These are phyloP conservation scores for Xanthorhoe designata DNA, from an alignment of 2,888 invertebrate genomes.

Conservation along the genomic window DNA sequence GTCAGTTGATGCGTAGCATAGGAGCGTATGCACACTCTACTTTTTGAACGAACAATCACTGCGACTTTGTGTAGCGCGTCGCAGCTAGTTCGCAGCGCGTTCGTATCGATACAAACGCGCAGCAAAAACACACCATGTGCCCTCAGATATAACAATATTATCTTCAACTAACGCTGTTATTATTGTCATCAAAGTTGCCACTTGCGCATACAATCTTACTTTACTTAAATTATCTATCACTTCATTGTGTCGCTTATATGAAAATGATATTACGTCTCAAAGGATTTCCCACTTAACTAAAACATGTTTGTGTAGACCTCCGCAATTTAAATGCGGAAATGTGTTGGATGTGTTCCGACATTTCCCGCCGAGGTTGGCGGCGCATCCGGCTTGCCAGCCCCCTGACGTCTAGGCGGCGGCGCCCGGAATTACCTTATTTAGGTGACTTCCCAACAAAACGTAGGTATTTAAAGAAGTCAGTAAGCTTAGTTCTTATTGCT, in stretches of 20 bases:
- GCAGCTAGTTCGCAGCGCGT: no score
- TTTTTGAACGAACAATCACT: no score
- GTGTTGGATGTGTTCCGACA: conserved; percentile 58
- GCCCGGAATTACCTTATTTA: conserved; percentile 55
- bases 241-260: conserved; percentile 28
- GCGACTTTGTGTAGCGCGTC: no score
- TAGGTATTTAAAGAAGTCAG: conserved; percentile 37
- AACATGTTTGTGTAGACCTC: conserved; percentile 53
- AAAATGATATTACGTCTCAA: conserved; percentile 37
- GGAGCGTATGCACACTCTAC: no score
- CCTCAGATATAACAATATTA: no score
- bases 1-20: no score
- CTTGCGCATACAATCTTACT: no score
- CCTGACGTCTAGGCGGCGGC: conserved; percentile 44
- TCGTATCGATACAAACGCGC: no score
- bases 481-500: neutral
- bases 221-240: neutral
- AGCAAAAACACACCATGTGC: no score
- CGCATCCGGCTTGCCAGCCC: conserved; percentile 49
- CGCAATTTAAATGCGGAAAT: conserved; percentile 72
- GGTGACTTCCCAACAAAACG: conserved; percentile 44
- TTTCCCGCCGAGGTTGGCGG: conserved; percentile 53
- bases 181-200: no score
- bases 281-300: conserved; percentile 50
- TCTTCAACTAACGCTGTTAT: no score